phyloP scores from a whole-genome alignment of 2,888 invertebrate species.

The Neoascia interrupta region DNA sequence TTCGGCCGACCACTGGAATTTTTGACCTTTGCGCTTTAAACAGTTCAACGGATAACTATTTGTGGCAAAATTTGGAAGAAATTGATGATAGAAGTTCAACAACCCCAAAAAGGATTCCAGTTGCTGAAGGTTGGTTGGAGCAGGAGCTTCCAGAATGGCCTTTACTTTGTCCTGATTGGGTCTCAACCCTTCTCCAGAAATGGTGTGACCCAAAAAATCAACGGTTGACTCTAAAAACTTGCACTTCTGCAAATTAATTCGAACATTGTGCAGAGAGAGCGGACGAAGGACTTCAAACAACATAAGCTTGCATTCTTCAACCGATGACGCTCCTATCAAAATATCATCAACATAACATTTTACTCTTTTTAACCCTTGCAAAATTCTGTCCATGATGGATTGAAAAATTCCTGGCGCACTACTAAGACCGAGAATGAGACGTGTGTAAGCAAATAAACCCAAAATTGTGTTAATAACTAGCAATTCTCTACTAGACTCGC shows the following conservation, averaged over 20 bases:
- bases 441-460: conserved; percentile 15
- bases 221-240: conserved; percentile 1
- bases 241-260: conserved; percentile 3
- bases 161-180: conserved; percentile 32
- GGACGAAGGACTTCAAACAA: conserved; percentile 6
- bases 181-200: conserved; percentile 29
- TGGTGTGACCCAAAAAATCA: conserved; percentile 32
- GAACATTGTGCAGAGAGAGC: too few species aligned
- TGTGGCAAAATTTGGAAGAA: too few species aligned
- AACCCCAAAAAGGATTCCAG: conserved; percentile 32
- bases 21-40: not conserved
- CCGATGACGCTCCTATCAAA: not conserved
- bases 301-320: not conserved
- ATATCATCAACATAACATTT: conserved; percentile 15
- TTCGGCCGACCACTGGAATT: not conserved
- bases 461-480: conserved; percentile 1
- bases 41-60: conserved; percentile 1
- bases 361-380: conserved; percentile 2
- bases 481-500: not conserved
- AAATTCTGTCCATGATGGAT: conserved; percentile 6
- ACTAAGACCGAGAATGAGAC: too few species aligned
- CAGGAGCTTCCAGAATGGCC: conserved; percentile 37
- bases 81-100: conserved; percentile 40
- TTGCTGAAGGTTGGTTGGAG: conserved; percentile 13
- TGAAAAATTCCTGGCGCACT: conserved; percentile 19